Evolutionary conservation across 2,888 invertebrate species (phyloP), one percentile per base, ranked within the genome.

Genomic region (Amblyjoppa proteus): DNA sequence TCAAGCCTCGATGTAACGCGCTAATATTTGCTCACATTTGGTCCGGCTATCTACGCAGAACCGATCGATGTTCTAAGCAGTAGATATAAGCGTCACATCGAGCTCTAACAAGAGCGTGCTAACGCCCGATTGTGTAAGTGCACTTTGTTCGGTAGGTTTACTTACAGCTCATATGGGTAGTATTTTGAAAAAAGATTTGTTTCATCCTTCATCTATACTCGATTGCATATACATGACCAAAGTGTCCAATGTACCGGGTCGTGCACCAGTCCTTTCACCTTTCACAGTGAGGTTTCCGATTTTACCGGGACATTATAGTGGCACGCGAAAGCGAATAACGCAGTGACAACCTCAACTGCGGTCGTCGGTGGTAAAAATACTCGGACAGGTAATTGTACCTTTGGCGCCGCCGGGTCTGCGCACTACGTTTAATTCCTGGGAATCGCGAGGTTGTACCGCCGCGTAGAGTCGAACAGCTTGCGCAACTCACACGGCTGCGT

Each of bases 291-390:
- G 20, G 11, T 25, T 58, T 61, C 38, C 11, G 20, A 5, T 38
- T 58, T 5, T 58, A 58, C 53, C 20, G 38, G 2, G 9, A 53
- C 20, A 49, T 45, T 61, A 41, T 61, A 7, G 28, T 45, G 56
- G 61, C 3, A 45, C 53, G 51, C 25, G 16, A 81, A 45, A 64
- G 25, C 16, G 25, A 71, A 45, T 51, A 58, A 58, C 13, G 28
- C 69, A 38, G 28, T 64, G 11, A 58, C 58, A 58, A 56, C 56
- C 20, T 16, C 25, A n/a, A 25, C 28, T 9, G 56, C 56, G 25
- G 20, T 56, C 25, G 20, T 56, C 56, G 9, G 56, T 25, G 20
- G 25, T 20, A 56, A 25, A 56, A 56, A 56, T 56, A 20, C 20
- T 56, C 56, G 56, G 56, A 56, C 3, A 56, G 0, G 56, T 56